phyloP scores from a whole-genome alignment of 1,140 invertebrate species.

The Drosophila bifasciata region DNA sequence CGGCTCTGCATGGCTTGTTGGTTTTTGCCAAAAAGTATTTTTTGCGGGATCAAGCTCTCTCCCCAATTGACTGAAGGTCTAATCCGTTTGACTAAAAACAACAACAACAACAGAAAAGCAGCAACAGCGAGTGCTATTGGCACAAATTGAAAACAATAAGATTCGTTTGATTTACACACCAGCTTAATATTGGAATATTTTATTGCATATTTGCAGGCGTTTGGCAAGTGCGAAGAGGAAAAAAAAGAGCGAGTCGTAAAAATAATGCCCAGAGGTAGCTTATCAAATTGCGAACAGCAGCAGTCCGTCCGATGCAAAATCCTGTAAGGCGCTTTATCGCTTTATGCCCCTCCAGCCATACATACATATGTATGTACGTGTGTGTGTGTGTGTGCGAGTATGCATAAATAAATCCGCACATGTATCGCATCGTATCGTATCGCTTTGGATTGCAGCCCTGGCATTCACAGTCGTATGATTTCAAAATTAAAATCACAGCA shows the following conservation, averaged over 20 bases:
- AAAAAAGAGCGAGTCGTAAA: conserved; percentile 70
- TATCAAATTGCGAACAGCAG: conserved; percentile 75
- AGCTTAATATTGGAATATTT: conserved; percentile 76
- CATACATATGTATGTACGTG: conserved; percentile 1
- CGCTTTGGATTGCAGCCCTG: conserved; percentile 66
- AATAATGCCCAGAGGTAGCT: conserved; percentile 78
- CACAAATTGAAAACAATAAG: conserved; percentile 76
- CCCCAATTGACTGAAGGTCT: conserved; percentile 7
- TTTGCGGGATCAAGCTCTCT: conserved; percentile 13
- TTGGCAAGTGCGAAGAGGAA: conserved; percentile 41
- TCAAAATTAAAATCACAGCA: conserved; percentile 81
- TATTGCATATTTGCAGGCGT: conserved; percentile 73
- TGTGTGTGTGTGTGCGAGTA: conserved; percentile 12
- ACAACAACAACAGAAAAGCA: not conserved
- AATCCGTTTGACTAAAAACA: conserved; percentile 9
- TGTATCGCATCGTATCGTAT: conserved; percentile 65
- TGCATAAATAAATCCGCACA: conserved; percentile 76
- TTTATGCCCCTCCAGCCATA: conserved; percentile 63
- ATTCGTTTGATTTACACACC: conserved; percentile 77
- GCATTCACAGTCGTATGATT: conserved; percentile 62
- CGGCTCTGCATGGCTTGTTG: not conserved
- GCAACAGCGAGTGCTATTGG: conserved; percentile 1
- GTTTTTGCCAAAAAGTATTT: not conserved
- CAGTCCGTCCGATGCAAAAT: conserved; percentile 76
- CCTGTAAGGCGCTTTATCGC: conserved; percentile 80